These are phyloP conservation scores for Prorops nasuta DNA, from an alignment of 1,140 invertebrate species.

Conservation along the genomic window DNA sequence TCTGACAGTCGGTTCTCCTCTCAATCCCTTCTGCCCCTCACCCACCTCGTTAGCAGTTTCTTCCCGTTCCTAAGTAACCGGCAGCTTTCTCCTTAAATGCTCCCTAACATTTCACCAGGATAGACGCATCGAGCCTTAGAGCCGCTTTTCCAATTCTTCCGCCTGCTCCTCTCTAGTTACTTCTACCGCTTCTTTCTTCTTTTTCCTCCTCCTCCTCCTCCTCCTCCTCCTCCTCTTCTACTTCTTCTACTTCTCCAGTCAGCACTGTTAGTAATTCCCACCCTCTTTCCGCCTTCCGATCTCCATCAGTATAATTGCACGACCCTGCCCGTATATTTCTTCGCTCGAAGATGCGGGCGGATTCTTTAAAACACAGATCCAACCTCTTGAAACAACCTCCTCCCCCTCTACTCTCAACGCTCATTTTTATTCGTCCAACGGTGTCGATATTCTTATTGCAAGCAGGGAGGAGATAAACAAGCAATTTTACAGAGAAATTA, in stretches of 20 bases:
- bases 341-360: conserved; percentile 38
- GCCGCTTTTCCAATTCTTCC: conserved; percentile 2
- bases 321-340: conserved; percentile 44
- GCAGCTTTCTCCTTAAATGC: conserved; percentile 23
- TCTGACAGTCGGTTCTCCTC: background rate
- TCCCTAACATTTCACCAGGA: conserved; percentile 30
- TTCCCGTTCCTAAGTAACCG: conserved; percentile 18
- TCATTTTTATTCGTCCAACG: no score
- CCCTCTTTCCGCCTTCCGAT: conserved; percentile 22
- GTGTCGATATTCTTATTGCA: no score
- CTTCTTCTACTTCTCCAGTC: background rate
- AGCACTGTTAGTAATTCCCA: background rate
- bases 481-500: no score
- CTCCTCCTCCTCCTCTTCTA: background rate
- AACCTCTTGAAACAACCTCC: no score
- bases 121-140: background rate
- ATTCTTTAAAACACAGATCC: no score
- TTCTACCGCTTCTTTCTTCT: conserved; percentile 10
- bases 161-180: conserved; percentile 8
- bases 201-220: background rate
- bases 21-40: conserved; percentile 2
- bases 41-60: conserved; percentile 2
- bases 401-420: no score
- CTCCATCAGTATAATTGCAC: conserved; percentile 56
- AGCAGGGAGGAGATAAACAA: no score